Evolutionary conservation across 2,888 invertebrate genomes (phyloP), one percentile per base, ranked within the genome.

Genomic region (Tridacna gigas): DNA sequence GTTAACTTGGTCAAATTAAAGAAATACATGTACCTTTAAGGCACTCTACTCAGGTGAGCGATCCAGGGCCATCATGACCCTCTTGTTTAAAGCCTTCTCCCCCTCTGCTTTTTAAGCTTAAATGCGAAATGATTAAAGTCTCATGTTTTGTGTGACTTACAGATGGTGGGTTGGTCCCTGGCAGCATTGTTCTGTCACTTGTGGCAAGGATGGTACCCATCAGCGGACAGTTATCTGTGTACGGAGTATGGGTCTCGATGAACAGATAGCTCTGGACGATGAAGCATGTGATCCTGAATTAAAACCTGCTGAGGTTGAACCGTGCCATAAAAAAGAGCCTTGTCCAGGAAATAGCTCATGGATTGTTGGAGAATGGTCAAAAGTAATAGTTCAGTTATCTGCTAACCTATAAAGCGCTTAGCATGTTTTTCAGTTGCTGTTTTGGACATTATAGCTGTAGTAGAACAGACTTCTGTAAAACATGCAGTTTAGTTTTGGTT

Each of bases 101-200:
- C 37, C 7, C 2, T 4, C 7, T 37, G 37, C 7, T 37, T 2
- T 37, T 7, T 4, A 37, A 37, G 37, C 37, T 37, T 37, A 37
- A 37, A 2, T 37, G 37, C 37, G 2, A 37, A 37, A 37, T 37
- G 37, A 37, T 37, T 4, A 2, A 37, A 7, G 37, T 4, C 2
- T 37, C 37, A 4, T 37, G n/a, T n/a, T n/a, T n/a, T n/a, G 37
- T 37, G 2, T 37, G 20, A 65, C 22, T 37, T 67, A 0, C 77
- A 96, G 96, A 92, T 98, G 98, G 98, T 97, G 97, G 97, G 96
- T 96, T 37, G 98, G 97, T 0, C 96, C 97, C 0, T 98, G 98
- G 98, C 97, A 97, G 92, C 96, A 97, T 82, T 98, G 98, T 94
- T 96, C 97, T 9, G 96, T 96, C 0, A 96, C 96, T 0, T 97